These are phyloP conservation scores for Eutolmus rufibarbis DNA, from an alignment of 2,888 invertebrate genomes.

Conservation along the genomic window DNA sequence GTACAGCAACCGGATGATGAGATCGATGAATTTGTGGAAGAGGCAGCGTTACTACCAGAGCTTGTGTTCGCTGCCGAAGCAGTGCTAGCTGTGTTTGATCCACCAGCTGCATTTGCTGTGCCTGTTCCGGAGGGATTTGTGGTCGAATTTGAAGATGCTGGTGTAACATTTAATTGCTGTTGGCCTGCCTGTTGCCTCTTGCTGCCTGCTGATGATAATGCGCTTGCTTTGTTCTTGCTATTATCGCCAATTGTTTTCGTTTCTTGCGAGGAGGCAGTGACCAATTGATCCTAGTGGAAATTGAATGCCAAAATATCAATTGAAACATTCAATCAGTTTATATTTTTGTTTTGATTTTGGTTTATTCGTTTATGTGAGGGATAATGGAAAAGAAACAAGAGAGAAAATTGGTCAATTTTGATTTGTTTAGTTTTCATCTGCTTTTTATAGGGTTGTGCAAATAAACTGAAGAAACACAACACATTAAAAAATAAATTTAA, in stretches of 20 bases:
- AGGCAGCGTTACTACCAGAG: conserved; percentile 24
- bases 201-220: conserved; percentile 47
- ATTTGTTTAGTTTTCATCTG: conserved; percentile 20
- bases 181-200: conserved; percentile 48
- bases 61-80: conserved; percentile 13
- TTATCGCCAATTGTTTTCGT: conserved; percentile 49
- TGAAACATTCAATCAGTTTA: conserved; percentile 12
- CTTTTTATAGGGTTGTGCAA: conserved; percentile 34
- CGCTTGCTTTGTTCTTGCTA: conserved; percentile 50
- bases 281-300: conserved; percentile 52
- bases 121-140: conserved; percentile 26
- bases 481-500: background rate
- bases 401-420: conserved; percentile 25
- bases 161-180: conserved; percentile 41
- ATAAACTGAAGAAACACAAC: conserved; percentile 30
- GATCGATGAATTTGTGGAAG: conserved; percentile 33
- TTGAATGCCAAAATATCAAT: conserved; percentile 22
- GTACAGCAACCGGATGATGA: conserved; percentile 57
- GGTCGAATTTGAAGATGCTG: conserved; percentile 25
- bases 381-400: background rate
- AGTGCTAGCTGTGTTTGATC: background rate
- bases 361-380: background rate
- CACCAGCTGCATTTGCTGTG: conserved; percentile 5
- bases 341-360: background rate
- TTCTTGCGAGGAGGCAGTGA: conserved; percentile 53